A percentile compares a stretch with the other conserved stretches of the same genome.
Conservation (phyloP, 2,797 vertebrate species). For the Clamator glandarius region DNA sequence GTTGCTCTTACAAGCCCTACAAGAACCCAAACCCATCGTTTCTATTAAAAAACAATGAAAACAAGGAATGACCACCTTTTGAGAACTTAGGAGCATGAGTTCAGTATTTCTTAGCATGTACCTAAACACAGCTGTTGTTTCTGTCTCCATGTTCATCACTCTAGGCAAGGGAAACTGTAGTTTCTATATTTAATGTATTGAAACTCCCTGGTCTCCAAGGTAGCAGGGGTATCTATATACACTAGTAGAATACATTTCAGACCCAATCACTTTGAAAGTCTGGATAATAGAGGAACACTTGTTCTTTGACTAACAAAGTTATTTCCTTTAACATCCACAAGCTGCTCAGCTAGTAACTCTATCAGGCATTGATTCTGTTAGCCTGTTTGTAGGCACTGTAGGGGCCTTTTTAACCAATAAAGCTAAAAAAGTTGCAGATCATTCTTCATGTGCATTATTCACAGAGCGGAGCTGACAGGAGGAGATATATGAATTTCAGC, state of each 20-base stretch:
- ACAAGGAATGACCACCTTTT: neutral
- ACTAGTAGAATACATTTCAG: slow-evolving; percentile 59
- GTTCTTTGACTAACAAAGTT: slow-evolving; percentile 70
- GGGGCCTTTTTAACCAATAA: slow-evolving; percentile 62
- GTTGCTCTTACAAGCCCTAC: neutral
- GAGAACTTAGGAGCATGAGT: neutral
- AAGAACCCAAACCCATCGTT: neutral
- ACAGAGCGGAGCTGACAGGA: slow-evolving; percentile 45
- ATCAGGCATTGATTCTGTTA: slow-evolving; percentile 76
- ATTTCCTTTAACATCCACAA: slow-evolving; percentile 68
- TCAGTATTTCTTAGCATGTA: neutral
- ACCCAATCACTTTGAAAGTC: slow-evolving; percentile 74
- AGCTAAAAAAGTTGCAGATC: slow-evolving; percentile 52
- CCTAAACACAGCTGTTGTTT: neutral
- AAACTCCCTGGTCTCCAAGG: slow-evolving; percentile 69
- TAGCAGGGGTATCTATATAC: slow-evolving; percentile 50
- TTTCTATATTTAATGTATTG: slow-evolving; percentile 58
- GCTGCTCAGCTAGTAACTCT: slow-evolving; percentile 70
- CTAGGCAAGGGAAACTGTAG: slow-evolving; percentile 51
- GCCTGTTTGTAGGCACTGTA: slow-evolving; percentile 61
- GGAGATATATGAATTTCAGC: slow-evolving; percentile 30
- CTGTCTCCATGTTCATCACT: slow-evolving; percentile 57
- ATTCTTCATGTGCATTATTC: slow-evolving; percentile 56
- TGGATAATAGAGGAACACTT: slow-evolving; percentile 67
- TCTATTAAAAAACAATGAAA: neutral